Evolutionary conservation across 2,888 invertebrate species (phyloP), one percentile per base, ranked within the genome.

Genomic region (Ectemnius continuus): DNA sequence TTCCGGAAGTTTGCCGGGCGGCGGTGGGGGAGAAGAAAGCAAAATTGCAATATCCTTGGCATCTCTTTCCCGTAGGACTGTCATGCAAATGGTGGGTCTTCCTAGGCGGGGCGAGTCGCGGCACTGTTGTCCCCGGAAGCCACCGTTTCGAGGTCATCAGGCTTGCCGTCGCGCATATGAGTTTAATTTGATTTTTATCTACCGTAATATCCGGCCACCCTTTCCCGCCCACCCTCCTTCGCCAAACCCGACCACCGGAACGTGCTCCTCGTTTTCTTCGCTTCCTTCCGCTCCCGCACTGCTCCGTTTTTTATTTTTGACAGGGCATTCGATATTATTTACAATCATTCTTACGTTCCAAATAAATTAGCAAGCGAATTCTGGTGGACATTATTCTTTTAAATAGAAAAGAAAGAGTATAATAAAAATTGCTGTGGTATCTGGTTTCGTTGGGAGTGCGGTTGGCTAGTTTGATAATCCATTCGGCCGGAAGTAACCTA

Each of bases 101-200:
- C 59, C 59, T 47, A 57, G 58, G 58, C 46, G 28, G 20, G 18
- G 28, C 20, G 36, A n/a, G 58, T 69, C 52, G 64, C 46, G 56
- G 26, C 72, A 61, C 71, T 75, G 65, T 57, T 62, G 48, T 61
- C 56, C 57, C 45, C 65, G 11, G 48, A 20, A 71, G 62, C 80
- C 78, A 78, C 78, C 82, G 78, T 84, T 85, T 85, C 80, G 83
- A 67, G 83, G 80, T 84, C 84, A 80, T 78, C 80, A 67, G 74
- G 67, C 70, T 60, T 70, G 75, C 52, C 14, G 66, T 70, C 71
- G 73, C 67, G 76, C 70, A 84, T 79, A 82, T 79, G 81, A 80
- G 84, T 85, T 87, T 89, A 89, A 89, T 89, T 89, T 89, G 88
- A 89, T 88, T 89, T 88, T 88, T 89, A 89, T 89, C 89, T 85